phyloP scores from a whole-genome alignment of 2,797 vertebrate genomes.

The Setipinna tenuifilis region DNA sequence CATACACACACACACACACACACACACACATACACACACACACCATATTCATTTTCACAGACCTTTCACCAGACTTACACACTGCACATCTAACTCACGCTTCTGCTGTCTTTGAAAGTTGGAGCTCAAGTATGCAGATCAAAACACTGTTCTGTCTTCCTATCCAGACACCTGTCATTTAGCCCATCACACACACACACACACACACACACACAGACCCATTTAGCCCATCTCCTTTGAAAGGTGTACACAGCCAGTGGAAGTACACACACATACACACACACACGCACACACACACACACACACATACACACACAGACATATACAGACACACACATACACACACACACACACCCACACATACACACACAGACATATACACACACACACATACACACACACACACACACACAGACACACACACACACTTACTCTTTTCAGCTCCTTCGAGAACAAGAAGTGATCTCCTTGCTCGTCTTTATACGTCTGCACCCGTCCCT shows the following conservation, averaged over 20 bases:
- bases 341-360: not conserved
- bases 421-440: conserved; percentile 8
- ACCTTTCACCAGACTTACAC: not conserved
- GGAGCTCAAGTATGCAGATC: not conserved
- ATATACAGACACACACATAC: not conserved
- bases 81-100: not conserved
- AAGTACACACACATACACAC: not conserved
- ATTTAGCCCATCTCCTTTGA: not conserved
- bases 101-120: not conserved
- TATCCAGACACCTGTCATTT: conserved; percentile 15
- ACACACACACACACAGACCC: not conserved
- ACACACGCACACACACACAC: not conserved
- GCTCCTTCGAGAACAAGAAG: conserved; percentile 11
- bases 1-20: not conserved
- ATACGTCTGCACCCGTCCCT: conserved; percentile 28
- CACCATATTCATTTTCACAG: not conserved
- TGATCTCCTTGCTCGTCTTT: conserved; percentile 33
- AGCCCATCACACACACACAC: not conserved
- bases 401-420: not conserved
- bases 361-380: not conserved
- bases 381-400: not conserved
- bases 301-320: not conserved
- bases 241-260: not conserved
- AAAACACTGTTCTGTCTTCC: not conserved
- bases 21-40: not conserved